phyloP scores from a whole-genome alignment of 2,888 invertebrate genomes.

The Schizaphis graminum region DNA sequence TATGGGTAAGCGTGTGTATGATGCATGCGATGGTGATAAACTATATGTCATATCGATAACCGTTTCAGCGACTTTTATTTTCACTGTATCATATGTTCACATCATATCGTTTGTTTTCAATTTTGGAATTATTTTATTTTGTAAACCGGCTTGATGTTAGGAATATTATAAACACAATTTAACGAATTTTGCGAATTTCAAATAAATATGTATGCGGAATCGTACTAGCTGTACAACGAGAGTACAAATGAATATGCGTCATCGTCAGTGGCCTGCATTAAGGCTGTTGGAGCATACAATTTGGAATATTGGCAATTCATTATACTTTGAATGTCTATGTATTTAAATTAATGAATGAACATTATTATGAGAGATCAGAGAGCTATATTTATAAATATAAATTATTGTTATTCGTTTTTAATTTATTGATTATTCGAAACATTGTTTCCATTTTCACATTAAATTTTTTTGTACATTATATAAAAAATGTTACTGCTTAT shows the following conservation, averaged over 20 bases:
- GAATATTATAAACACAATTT: not conserved
- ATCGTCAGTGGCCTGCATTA: not conserved
- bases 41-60: not conserved
- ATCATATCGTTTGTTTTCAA: not conserved
- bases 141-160: not conserved
- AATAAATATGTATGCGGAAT: not conserved
- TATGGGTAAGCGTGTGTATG: not conserved
- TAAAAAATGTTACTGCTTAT: not conserved
- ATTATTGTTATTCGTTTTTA: not conserved
- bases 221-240: not conserved
- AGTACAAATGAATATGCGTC: not conserved
- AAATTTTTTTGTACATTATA: not conserved
- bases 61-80: not conserved
- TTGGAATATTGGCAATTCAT: not conserved
- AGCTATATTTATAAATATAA: not conserved
- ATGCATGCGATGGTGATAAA: not conserved
- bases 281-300: not conserved
- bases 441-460: not conserved
- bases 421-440: not conserved
- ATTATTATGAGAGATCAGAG: not conserved
- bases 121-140: not conserved
- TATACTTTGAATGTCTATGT: not conserved
- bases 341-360: not conserved
- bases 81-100: not conserved
- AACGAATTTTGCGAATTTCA: not conserved